These are phyloP conservation scores for Flabesymbios commensalis DNA, from an alignment of 2,888 invertebrate genomes.

Conservation along the genomic window DNA sequence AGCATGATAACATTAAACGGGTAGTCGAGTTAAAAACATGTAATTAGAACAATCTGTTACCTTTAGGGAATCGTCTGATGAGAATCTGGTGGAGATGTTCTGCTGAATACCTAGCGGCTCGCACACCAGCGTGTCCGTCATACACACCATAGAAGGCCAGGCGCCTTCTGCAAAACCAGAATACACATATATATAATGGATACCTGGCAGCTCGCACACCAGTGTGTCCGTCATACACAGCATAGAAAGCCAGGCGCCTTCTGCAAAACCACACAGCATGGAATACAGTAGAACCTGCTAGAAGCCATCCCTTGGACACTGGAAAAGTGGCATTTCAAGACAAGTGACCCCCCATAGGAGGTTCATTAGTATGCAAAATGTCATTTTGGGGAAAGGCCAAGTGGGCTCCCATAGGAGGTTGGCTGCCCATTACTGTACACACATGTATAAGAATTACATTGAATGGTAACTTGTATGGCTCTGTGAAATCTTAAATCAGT, in stretches of 20 bases:
- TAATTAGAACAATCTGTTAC: conserved; percentile 41
- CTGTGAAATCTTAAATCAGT: background rate
- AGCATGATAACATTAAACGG: background rate
- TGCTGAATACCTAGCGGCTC: conserved; percentile 63
- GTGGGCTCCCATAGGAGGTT: too few species aligned
- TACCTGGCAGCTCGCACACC: conserved; percentile 63
- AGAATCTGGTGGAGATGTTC: conserved; percentile 60
- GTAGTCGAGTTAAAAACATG: background rate
- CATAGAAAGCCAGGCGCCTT: conserved; percentile 59
- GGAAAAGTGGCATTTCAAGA: too few species aligned
- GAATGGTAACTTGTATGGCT: background rate
- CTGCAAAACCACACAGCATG: too few species aligned
- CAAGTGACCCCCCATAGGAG: too few species aligned
- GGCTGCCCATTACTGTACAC: too few species aligned
- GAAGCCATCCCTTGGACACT: too few species aligned
- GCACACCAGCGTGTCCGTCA: conserved; percentile 64
- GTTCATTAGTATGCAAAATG: too few species aligned
- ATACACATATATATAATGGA: conserved; percentile 38
- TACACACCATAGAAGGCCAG: conserved; percentile 63
- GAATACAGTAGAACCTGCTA: too few species aligned
- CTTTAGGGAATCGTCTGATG: conserved; percentile 60
- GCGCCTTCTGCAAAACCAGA: conserved; percentile 46
- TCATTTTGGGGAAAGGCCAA: too few species aligned
- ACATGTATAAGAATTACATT: too few species aligned
- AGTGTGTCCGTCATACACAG: conserved; percentile 65